Base-by-base conservation (phyloP, 2,797 vertebrate species). In the Aldrovandia affinis region DNA sequence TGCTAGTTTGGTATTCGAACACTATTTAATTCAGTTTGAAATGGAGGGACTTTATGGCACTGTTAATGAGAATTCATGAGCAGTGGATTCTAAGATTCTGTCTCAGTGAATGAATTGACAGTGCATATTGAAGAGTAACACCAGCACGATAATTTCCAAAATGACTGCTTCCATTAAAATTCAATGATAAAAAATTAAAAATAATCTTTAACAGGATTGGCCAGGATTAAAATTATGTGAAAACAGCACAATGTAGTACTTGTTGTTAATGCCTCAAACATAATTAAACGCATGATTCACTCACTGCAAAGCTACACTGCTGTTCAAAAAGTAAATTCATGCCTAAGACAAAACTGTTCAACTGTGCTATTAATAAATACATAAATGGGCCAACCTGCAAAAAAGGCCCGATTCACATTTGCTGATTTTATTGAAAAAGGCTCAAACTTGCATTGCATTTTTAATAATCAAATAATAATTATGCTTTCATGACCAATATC, bases 51-150 rank as follows among this genome's bases (percentile, higher is more conserved):
- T 15, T 39, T 52, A 33, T 80, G 81, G 33, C 42, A 73, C 50
- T 78, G 47, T 54, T 85, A 77, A 28, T 85, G 54, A 73, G 39
- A 85, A 55, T 80, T 79, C 70, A 70, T 55, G 18, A 65, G 63
- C 55, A 68, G n/a, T 81, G 55, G 77, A 83, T 63, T 86, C 6
- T 25, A 57, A 81, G 80, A 54, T 79, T 81, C 47, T 75, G 81
- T 80, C 30, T 18, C 61, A 80, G 75, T 57, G 85, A 86, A 85
- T 89, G 52, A 79, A 88, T 88, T 85, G 82, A 79, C 81, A 86
- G 65, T 42, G 70, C 83, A 78, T 83, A 81, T 70, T 83, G 75
- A 70, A 33, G 50, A 42, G 54, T 70, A 50, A 61, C 39, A 33
- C 30, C 14, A 25, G 14, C 15, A 70, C 22, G 22, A 44, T 25